Percentiles rank a stretch among this genome's conserved stretches.
Evolutionary conservation across 1,140 invertebrate genomes (phyloP).

Genomic region (Drosophila sturtevanti): DNA sequence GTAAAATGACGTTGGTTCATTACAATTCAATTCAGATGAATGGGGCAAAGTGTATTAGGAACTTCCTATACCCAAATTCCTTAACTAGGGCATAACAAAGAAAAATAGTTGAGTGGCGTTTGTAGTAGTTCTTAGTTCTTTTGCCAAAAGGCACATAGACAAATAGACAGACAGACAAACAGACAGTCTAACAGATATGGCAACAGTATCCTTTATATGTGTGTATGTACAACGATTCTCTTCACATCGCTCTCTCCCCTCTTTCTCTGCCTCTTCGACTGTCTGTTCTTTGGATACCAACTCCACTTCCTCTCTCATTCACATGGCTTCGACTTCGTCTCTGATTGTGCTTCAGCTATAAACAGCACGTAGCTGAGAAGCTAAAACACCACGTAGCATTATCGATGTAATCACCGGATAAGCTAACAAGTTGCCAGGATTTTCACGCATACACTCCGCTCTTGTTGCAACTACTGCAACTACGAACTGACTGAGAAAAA

Average conservation of each 20-base stretch:
- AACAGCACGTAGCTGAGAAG: constrained; percentile 72
- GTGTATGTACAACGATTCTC: constrained; percentile 28
- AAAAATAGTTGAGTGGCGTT: constrained; percentile 57
- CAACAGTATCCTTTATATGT: constrained; percentile 57
- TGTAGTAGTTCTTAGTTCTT: constrained; percentile 43
- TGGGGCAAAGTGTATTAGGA: not conserved
- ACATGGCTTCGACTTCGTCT: constrained; percentile 26
- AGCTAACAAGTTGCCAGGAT: constrained; percentile 83
- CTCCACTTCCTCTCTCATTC: not conserved
- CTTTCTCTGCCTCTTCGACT: too few species aligned
- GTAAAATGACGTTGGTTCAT: not conserved
- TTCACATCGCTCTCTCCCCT: not conserved
- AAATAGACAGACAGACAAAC: constrained; percentile 22
- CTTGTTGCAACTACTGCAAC: constrained; percentile 41
- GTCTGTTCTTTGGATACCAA: too few species aligned
- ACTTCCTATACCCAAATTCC: not conserved
- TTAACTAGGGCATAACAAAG: constrained; percentile 46
- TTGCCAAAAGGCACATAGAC: constrained; percentile 47
- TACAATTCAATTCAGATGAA: not conserved
- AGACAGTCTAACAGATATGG: constrained; percentile 53
- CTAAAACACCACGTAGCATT: constrained; percentile 82
- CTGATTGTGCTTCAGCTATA: constrained; percentile 28
- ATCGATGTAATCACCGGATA: constrained; percentile 83
- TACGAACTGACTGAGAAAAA: constrained; percentile 30
- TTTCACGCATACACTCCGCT: constrained; percentile 72